Conservation (phyloP, 2,797 vertebrate species). For the Chloroceryle inda region DNA sequence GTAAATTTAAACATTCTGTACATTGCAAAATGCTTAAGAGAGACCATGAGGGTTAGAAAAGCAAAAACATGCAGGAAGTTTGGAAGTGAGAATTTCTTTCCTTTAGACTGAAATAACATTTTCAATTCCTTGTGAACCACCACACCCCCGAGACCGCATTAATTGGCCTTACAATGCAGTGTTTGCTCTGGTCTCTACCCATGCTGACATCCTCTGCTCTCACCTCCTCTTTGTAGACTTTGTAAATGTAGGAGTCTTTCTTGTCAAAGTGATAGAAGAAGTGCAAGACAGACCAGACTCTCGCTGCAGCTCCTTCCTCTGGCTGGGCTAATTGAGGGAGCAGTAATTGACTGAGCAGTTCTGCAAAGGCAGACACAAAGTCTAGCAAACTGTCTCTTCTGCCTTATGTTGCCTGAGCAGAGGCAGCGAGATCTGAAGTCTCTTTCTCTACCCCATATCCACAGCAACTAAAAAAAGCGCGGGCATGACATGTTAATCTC, state of each 20-base stretch:
- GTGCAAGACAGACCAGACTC: conserved; percentile 56
- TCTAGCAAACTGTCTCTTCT: conserved; percentile 56
- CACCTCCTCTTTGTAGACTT: conserved; percentile 35
- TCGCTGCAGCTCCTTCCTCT: neutral
- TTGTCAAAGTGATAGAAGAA: conserved; percentile 29
- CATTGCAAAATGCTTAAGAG: neutral
- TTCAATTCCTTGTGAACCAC: neutral
- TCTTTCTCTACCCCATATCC: neutral
- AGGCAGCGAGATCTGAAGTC: neutral
- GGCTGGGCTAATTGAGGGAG: conserved; percentile 33
- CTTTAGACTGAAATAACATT: neutral
- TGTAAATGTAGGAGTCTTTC: conserved; percentile 9
- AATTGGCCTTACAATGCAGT: neutral
- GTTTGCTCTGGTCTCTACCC: neutral
- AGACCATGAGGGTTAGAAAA: neutral
- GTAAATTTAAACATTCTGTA: neutral
- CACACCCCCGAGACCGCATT: neutral
- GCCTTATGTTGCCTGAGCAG: conserved; percentile 16
- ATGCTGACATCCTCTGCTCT: neutral
- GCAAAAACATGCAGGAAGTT: neutral
- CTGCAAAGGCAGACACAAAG: conserved; percentile 33
- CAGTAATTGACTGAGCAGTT: conserved; percentile 42
- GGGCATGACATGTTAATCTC: neutral
- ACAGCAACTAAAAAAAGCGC: conserved; percentile 1
- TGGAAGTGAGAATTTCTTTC: neutral